Percentiles rank a stretch among this genome's conserved stretches.
phyloP scores from a whole-genome alignment of 1,140 invertebrate genomes.

The Drosophila neocordata region DNA sequence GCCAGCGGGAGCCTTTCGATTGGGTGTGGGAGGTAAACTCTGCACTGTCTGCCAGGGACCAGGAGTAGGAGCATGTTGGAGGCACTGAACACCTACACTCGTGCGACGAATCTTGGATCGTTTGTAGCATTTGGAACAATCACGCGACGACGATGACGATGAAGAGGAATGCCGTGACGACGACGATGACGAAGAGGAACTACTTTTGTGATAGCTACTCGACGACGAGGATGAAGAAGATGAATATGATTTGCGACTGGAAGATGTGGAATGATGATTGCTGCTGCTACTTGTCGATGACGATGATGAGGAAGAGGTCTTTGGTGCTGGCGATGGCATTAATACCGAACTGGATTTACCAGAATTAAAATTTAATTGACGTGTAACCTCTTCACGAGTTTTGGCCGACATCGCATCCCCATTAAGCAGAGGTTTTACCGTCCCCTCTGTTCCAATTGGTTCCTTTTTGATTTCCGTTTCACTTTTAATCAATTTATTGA shows the following conservation, averaged over 20 bases:
- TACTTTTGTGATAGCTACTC: constrained; percentile 59
- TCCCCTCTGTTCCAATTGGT: constrained; percentile 16
- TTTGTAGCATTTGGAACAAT: constrained; percentile 86
- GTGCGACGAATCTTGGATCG: constrained; percentile 86
- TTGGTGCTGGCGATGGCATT: constrained; percentile 75
- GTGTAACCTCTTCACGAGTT: constrained; percentile 71
- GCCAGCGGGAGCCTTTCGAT: constrained; percentile 77
- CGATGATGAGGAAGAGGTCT: constrained; percentile 35
- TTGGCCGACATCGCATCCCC: constrained; percentile 48
- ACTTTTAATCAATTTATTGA: constrained; percentile 43
- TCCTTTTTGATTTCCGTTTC: constrained; percentile 68
- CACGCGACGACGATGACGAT: constrained; percentile 76
- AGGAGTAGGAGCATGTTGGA: constrained; percentile 56
- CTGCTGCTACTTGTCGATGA: constrained; percentile 33
- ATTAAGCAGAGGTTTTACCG: constrained; percentile 43
- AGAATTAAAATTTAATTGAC: constrained; percentile 64
- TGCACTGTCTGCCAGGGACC: constrained; percentile 68
- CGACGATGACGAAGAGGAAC: constrained; percentile 58
- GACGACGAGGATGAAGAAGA: constrained; percentile 61
- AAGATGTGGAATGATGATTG: constrained; percentile 61
- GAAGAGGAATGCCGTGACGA: constrained; percentile 59
- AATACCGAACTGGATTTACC: constrained; percentile 42
- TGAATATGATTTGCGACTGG: constrained; percentile 55
- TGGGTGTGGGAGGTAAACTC: constrained; percentile 66
- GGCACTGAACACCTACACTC: constrained; percentile 86